Percentiles rank a stretch among this genome's conserved stretches.
Conservation (phyloP, 2,888 invertebrate genomes). For the Heliconius ethilla region DNA sequence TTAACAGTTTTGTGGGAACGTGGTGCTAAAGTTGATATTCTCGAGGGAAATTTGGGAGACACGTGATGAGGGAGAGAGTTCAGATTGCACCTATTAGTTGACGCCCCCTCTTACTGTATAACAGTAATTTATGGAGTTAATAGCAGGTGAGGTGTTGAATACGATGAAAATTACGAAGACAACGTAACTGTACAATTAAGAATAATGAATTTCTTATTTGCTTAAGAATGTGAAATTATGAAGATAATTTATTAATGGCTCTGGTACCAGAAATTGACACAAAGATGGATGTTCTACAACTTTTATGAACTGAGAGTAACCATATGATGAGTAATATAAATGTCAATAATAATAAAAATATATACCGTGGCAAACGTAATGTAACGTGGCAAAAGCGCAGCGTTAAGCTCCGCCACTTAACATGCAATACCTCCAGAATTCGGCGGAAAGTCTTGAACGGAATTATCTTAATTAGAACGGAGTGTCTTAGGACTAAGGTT, state of each 20-base stretch:
- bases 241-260: slow-evolving; percentile 65
- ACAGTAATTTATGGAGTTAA: slow-evolving; percentile 73
- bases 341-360: slow-evolving; percentile 17
- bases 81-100: slow-evolving; percentile 77
- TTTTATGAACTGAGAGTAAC: slow-evolving; percentile 23
- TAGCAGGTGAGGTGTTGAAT: slow-evolving; percentile 58
- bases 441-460: too few relatives aligned
- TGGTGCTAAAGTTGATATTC: slow-evolving; percentile 59
- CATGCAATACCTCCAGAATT: too few relatives aligned
- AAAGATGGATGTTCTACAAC: slow-evolving; percentile 63
- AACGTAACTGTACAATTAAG: slow-evolving; percentile 48
- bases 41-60: slow-evolving; percentile 75
- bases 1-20: slow-evolving; percentile 40
- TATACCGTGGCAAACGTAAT: too few relatives aligned
- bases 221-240: slow-evolving; percentile 70
- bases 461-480: background rate
- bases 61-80: slow-evolving; percentile 55
- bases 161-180: slow-evolving; percentile 54
- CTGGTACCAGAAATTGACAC: slow-evolving; percentile 73
- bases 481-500: background rate
- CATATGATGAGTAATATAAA: slow-evolving; percentile 25
- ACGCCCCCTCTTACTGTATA: slow-evolving; percentile 74
- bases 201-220: slow-evolving; percentile 70
- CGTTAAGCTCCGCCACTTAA: too few relatives aligned
- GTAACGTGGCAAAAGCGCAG: too few relatives aligned